Evolutionary conservation across 2,888 invertebrate species (phyloP), one percentile per base, ranked within the genome.

Genomic region (Chironomus tentans): DNA sequence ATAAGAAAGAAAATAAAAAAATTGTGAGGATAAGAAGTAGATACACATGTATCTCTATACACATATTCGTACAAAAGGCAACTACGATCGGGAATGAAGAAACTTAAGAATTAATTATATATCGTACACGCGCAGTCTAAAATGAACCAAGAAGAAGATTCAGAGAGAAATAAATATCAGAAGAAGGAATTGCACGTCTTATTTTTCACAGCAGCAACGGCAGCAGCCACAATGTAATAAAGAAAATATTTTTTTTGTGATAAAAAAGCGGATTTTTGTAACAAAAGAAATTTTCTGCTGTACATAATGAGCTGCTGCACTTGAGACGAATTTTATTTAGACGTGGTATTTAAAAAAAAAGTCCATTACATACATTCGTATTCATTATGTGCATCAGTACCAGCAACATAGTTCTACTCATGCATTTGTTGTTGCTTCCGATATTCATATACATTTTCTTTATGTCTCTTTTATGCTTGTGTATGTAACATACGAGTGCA

Each of bases 271-370:
- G 38, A 38, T 38, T 38, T 38, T 38, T 38, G n/a, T 7, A 38
- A 38, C 38, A 38, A 38, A 38, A 38, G 38, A 38, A 38, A 28
- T 38, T 38, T 38, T 38, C 2, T 10, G 10, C 38, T 10, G 10
- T 38, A 38, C 10, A 38, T 38, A 38, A 38, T 38, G 10, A 38
- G 38, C 38, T 38, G 28, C 38, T 56, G 56, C 56, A 56, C 18
- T 56, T 56, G 56, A 56, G 56, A 56, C 56, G 15, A 56, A 38
- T 12, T 65, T 13, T 65, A 24, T 24, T 65, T 24, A 21, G 65
- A 50, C 21, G 71, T 71, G 71, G 71, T 56, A 71, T 71, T 71
- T 46, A 71, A 38, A 38, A 38, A 38, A 38, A 38, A 38, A 38
- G 10, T 38, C 38, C 38, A 38, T 38, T 38, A 38, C 38, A 28